Percentiles rank a stretch among this genome's conserved stretches.
phyloP scores from a whole-genome alignment of 2,113 vertebrate species.

The mouse (Mus musculus) region GRCm39 chr13:69266501-69267000 shows the following conservation, averaged over 20 bases:
- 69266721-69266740: too few relatives aligned
- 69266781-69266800: neutral
- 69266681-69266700: too few relatives aligned
- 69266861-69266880: neutral
- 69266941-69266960: too few relatives aligned
- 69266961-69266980: too few relatives aligned
- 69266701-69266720: too few relatives aligned
- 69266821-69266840: neutral
- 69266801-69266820: neutral
- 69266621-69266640: neutral
- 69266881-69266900: too few relatives aligned
- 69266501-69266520: neutral
- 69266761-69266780: neutral
- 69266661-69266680: neutral
- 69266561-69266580: neutral
- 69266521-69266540: neutral
- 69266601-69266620: neutral
- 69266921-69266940: too few relatives aligned
- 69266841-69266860: neutral
- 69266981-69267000: too few relatives aligned
- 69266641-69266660: constrained; percentile 15
- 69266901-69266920: too few relatives aligned
- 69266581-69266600: neutral
- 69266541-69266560: neutral
- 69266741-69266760: neutral